Conservation (phyloP, 2,113 vertebrate genomes). For the Psittacus erithacus region DNA sequence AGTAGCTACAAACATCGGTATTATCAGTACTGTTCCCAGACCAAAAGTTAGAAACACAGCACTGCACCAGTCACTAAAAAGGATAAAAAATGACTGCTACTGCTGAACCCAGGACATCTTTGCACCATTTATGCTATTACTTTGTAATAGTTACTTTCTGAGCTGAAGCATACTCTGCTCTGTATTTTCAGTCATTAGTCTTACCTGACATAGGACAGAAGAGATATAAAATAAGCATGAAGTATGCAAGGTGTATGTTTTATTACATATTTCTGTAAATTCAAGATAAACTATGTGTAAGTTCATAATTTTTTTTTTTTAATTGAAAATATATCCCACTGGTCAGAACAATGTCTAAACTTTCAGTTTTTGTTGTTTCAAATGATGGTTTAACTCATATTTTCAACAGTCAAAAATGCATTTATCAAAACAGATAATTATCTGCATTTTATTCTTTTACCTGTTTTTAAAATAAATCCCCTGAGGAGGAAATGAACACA, state of each 20-base stretch:
- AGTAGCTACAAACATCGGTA: too few species aligned
- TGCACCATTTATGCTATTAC: too few species aligned
- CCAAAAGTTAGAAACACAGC: too few species aligned
- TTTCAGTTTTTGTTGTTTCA: background rate
- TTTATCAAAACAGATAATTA: background rate
- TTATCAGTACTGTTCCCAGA: background rate
- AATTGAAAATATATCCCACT: background rate
- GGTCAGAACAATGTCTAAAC: background rate
- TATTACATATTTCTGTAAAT: background rate
- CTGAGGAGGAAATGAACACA: background rate
- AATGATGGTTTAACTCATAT: background rate
- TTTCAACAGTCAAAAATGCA: background rate
- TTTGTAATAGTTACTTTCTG: background rate
- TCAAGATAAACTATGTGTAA: background rate
- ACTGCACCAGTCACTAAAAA: too few species aligned
- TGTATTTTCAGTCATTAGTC: background rate
- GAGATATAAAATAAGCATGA: background rate
- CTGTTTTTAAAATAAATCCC: background rate
- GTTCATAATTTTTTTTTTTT: background rate
- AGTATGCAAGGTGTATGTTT: background rate
- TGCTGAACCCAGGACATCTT: background rate
- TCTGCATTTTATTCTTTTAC: background rate
- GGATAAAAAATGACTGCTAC: too few species aligned
- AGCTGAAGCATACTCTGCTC: background rate
- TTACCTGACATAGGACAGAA: background rate